Evolutionary conservation across 2,888 invertebrate genomes (phyloP), one percentile per base, ranked within the genome.

Genomic region (Piscicola geometra): DNA sequence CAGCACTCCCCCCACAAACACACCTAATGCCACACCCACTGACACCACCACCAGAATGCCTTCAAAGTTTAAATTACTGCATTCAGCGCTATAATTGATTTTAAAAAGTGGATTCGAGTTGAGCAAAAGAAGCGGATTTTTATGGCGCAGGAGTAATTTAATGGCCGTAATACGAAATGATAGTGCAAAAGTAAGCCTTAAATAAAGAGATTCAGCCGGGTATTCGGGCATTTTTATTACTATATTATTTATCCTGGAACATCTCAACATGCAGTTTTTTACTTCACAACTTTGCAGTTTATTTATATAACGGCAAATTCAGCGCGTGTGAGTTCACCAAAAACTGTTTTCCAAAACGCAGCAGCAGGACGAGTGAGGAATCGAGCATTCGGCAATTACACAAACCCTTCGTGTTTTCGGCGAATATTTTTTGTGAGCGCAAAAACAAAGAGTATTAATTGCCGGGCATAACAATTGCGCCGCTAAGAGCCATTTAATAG

Each of bases 1-100:
- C 25, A 78, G 73, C 36, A 77, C 75, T 28, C 77, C 76, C 25
- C 78, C 78, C 33, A 78, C 76, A 71, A 77, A 73, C 28, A 78
- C 77, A 9, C 78, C 78, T 9, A 78, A 69, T 2, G 77, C 78
- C 60, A 78, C 78, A 25, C 78, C 78, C 50, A 78, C 71, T 56
- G 77, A 77, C 18, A 77, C 75, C 50, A 78, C 76, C 71, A 78
- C 64, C 28, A 78, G 70, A 21, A 78, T 73, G 69, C 77, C 78
- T 78, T 69, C 12, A 32, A 73, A 71, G 12, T 52, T 67, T 47
- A 73, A 35, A 70, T 30, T 28, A 21, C 35, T 25, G 33, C 15
- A 0, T 50, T 71, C 9, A 47, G 25, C 47, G 28, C 12, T 25
- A 69, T 5, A 30, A 56, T 52, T 56, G 25, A 15, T 5, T 56